A percentile compares a stretch with the other conserved stretches of the same genome.
Evolutionary conservation across 2,888 invertebrate genomes (phyloP).

Genomic region (Morpho helenor): DNA sequence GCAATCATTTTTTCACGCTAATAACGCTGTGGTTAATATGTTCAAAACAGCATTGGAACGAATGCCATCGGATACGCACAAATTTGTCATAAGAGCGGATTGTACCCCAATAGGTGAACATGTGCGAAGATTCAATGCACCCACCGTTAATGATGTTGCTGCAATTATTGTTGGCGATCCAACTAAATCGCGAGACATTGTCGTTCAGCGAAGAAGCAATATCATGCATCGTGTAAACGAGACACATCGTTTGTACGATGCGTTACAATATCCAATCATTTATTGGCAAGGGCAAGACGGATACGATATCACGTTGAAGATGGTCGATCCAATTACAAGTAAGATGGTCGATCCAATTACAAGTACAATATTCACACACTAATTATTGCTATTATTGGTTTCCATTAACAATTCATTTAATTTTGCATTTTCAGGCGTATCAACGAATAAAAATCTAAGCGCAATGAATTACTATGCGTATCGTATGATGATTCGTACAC

Average conservation of each 20-base stretch:
- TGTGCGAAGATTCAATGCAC: constrained; percentile 30
- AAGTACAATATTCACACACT: constrained; percentile 60
- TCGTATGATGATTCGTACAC: constrained; percentile 25
- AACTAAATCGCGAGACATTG: constrained; percentile 25
- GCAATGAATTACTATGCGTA: constrained; percentile 28
- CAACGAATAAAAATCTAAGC: constrained; percentile 29
- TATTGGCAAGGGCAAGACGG: constrained; percentile 28
- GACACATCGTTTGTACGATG: constrained; percentile 18
- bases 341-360: neutral
- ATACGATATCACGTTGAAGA: constrained; percentile 26
- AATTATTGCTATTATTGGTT: constrained; percentile 27
- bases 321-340: constrained; percentile 26
- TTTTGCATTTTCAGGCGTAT: constrained; percentile 26
- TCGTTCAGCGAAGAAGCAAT: constrained; percentile 27
- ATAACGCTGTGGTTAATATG: constrained; percentile 31
- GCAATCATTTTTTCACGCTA: constrained; percentile 32
- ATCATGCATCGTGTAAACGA: constrained; percentile 19
- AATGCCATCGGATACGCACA: constrained; percentile 31
- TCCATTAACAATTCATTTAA: constrained; percentile 30
- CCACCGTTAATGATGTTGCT: constrained; percentile 31
- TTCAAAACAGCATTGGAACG: constrained; percentile 31
- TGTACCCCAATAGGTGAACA: constrained; percentile 29
- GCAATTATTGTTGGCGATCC: constrained; percentile 24
- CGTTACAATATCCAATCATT: constrained; percentile 22
- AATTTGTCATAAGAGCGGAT: constrained; percentile 30